Base-by-base conservation (phyloP, 2,113 vertebrate species). In the Dromas ardeola region DNA sequence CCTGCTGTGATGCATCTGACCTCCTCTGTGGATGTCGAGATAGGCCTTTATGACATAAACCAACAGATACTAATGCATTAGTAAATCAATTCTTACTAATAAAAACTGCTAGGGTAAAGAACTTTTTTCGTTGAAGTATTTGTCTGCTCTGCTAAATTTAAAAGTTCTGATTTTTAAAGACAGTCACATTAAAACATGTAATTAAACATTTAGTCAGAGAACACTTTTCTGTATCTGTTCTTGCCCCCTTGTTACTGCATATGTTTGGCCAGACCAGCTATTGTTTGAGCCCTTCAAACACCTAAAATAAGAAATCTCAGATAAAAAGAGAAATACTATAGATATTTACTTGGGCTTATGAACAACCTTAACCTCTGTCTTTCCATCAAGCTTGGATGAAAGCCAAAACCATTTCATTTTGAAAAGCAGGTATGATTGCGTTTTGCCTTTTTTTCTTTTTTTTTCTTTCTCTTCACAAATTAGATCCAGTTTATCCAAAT, bases 151-250 rank as follows among this genome's bases (percentile, higher is more conserved):
- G n/a, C 29, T 21, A 69, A 34, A 38, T 45, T 78, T 69, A 34
- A 14, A 61, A 61, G 2, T 55, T 59, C 25, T 63, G 7, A 27
- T 50, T 84, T 66, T 69, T 55, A 23, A 81, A 72, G 23, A 9
- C 32, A 5, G 0, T 76, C 0, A 23, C 13, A n/a, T 3, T 21
- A 81, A 77, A 77, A 50, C 4, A 21, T 9, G 5, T 58, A 50
- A 87, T 77, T 6, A 11, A 58, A 30, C 1, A 0, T 29, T 59
- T 78, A 91, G 16, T 49, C 10, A 21, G 49, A 69, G 42, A 59
- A 16, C 8, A 81, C 3, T n/a, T 71, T 74, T 71, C 22, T 42
- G 0, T 50, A 16, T 72, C n/a, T 81, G 2, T 18, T 66, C 32
- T 73, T 55, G 36, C 8, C 42, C 10, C 4, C 3, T 5, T 70